Conservation (phyloP, 2,797 vertebrate genomes). For the Phrynocephalus forsythii region DNA sequence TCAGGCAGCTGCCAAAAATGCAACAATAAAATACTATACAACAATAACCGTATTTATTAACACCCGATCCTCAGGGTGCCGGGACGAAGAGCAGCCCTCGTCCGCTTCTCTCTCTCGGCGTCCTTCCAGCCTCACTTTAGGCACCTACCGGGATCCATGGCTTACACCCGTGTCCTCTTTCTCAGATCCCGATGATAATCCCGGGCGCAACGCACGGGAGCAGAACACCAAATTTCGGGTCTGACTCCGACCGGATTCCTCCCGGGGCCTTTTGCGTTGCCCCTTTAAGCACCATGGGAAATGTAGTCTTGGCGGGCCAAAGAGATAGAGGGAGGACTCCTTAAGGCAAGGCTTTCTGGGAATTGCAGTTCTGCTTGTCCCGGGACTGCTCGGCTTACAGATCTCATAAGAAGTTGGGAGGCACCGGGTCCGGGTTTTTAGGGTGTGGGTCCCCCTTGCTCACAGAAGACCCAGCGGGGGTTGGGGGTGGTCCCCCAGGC, state of each 20-base stretch:
- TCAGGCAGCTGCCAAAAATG: not conserved
- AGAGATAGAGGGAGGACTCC: too few relatives aligned
- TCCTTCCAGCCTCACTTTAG: not conserved
- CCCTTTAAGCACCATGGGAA: not conserved
- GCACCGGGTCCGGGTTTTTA: too few relatives aligned
- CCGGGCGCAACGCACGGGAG: too few relatives aligned
- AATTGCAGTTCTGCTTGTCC: not conserved
- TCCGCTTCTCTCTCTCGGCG: too few relatives aligned
- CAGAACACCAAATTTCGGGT: not conserved
- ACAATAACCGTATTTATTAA: too few relatives aligned
- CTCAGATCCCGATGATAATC: not conserved
- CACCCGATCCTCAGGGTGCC: not conserved
- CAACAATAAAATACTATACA: not conserved
- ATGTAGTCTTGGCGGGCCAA: slow-evolving; percentile 7
- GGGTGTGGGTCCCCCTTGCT: not conserved
- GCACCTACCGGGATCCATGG: slow-evolving; percentile 34
- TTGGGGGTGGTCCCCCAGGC: too few relatives aligned
- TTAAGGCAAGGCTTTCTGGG: not conserved
- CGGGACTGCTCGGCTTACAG: not conserved
- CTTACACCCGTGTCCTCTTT: not conserved
- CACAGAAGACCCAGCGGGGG: too few relatives aligned
- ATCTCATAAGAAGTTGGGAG: too few relatives aligned
- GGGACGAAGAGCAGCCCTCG: not conserved
- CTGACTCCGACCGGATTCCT: slow-evolving; percentile 14
- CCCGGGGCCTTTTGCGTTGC: slow-evolving; percentile 27